Evolutionary conservation across 2,113 vertebrate genomes (phyloP), one percentile per base, ranked within the genome.

Genomic region (Hassar affinis): DNA sequence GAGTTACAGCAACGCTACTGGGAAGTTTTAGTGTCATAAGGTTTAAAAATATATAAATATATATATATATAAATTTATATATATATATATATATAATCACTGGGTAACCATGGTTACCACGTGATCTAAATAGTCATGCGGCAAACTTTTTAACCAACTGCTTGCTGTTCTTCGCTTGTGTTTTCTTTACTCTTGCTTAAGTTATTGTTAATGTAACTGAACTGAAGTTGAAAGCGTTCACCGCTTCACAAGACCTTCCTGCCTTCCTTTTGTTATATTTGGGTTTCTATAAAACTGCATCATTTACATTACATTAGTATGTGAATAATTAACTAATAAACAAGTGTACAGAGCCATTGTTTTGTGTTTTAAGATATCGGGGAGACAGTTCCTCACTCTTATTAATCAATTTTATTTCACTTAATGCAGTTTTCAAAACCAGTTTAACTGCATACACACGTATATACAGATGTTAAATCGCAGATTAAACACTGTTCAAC

Each of bases 311-410:
- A 76, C 66, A 84, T 84, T 38, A 59, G 52, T 84, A 84, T 74
- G 66, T 84, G 56, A 84, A 74, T 79, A 77, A 74, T 33, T 59
- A 82, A 72, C 47, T 59, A 82, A 82, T 83, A 83, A 83, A 83
- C 71, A 74, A 75, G 54, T 76, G 74, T 62, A 83, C 52, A 72
- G 80, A 82, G 52, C 52, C 15, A 27, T 1, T 22, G 35, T 71
- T n/a, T 69, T 30, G 52, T 17, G 56, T 12, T 54, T 33, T 9
- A 20, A 72, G n/a, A 47, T 47, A 10, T 81, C n/a, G 52, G 20
- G 22, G 15, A 52, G 61, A 25, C 62, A 52, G 8, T 33, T 71
- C 12, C 66, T 30, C 7, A 10, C 6, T 47, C 22, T 38, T 49
- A 72, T 30, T 5, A 51, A 35, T 17, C 20, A 52, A 75, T 52